Percentiles rank a stretch among this genome's conserved stretches.
phyloP scores from a whole-genome alignment of 1,140 invertebrate species.

The Ladona fulva region DNA sequence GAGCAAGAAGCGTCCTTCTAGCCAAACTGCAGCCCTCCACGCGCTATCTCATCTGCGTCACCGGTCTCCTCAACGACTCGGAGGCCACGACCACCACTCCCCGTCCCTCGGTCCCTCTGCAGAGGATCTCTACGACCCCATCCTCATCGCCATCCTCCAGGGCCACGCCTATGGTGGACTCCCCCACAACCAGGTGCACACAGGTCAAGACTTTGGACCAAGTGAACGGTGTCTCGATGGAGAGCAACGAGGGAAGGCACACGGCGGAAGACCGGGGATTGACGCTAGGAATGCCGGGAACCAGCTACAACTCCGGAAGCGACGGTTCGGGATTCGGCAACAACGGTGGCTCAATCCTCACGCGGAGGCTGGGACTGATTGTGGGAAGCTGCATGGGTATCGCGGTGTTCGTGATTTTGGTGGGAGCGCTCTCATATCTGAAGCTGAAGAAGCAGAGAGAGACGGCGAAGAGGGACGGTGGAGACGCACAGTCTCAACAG shows the following conservation, averaged over 20 bases:
- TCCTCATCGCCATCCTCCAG: too few relatives aligned
- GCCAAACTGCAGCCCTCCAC: conserved; percentile 63
- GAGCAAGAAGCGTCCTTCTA: conserved; percentile 59
- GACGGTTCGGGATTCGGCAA: conserved; percentile 22
- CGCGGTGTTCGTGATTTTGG: conserved; percentile 70
- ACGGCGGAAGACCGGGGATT: conserved; percentile 48
- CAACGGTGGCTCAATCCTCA: conserved; percentile 54
- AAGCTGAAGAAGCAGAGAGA: conserved; percentile 74
- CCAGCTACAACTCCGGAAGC: neutral
- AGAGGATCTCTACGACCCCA: neutral
- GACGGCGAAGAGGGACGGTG: conserved; percentile 52
- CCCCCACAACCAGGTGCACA: conserved; percentile 62
- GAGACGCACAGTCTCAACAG: conserved; percentile 30
- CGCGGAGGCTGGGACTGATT: conserved; percentile 68
- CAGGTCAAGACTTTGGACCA: conserved; percentile 65
- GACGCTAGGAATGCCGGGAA: conserved; percentile 25
- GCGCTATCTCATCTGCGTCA: conserved; percentile 73
- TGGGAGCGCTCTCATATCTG: conserved; percentile 72
- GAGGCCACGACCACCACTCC: conserved; percentile 23
- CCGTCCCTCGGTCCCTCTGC: neutral
- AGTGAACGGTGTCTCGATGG: conserved; percentile 49
- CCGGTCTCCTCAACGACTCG: conserved; percentile 56
- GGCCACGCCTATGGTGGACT: conserved; percentile 48
- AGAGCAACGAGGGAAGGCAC: conserved; percentile 27
- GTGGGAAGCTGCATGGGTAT: conserved; percentile 77